Evolutionary conservation across 2,888 invertebrate species (phyloP).

Genomic region (Blomia tropicalis): DNA sequence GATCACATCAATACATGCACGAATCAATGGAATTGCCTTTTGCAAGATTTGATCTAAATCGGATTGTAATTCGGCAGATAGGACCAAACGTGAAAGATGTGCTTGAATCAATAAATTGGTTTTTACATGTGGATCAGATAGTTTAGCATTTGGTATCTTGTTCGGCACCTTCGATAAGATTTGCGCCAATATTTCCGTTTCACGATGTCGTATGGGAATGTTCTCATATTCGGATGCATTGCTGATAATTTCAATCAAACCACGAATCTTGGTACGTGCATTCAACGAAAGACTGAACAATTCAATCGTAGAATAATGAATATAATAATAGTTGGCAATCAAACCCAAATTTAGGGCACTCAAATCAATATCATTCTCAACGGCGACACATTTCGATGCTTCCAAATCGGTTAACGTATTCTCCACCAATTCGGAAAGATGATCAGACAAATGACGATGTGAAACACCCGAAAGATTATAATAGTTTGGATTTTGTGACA

Average conservation of each 20-base stretch:
- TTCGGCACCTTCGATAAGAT: conserved; percentile 38
- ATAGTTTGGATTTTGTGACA: conserved; percentile 98
- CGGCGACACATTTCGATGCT: conserved; percentile 87
- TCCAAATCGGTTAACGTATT: conserved; percentile 82
- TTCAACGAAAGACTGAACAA: conserved; percentile 91
- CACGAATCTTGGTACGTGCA: conserved; percentile 90
- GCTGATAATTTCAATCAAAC: conserved; percentile 89
- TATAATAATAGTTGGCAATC: conserved; percentile 99
- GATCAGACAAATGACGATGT: conserved; percentile 91
- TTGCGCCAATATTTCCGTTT: conserved; percentile 63
- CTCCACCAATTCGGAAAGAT: conserved; percentile 92
- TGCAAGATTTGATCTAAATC: conserved; percentile 80
- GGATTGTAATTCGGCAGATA: conserved; percentile 88
- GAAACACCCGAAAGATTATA: conserved; percentile 90
- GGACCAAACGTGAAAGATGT: conserved; percentile 77
- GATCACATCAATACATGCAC: conserved; percentile 77
- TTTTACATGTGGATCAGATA: conserved; percentile 91
- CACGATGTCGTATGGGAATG: conserved; percentile 82
- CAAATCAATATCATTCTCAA: conserved; percentile 96
- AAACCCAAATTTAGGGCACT: conserved; percentile 93
- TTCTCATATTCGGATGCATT: conserved; percentile 92
- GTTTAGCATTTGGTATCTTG: conserved; percentile 58
- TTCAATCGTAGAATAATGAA: conserved; percentile 96
- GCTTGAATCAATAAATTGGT: conserved; percentile 88
- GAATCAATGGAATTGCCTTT: conserved; percentile 43